Conservation (phyloP, 1,140 invertebrate species). For the Triops cancriformis region DNA sequence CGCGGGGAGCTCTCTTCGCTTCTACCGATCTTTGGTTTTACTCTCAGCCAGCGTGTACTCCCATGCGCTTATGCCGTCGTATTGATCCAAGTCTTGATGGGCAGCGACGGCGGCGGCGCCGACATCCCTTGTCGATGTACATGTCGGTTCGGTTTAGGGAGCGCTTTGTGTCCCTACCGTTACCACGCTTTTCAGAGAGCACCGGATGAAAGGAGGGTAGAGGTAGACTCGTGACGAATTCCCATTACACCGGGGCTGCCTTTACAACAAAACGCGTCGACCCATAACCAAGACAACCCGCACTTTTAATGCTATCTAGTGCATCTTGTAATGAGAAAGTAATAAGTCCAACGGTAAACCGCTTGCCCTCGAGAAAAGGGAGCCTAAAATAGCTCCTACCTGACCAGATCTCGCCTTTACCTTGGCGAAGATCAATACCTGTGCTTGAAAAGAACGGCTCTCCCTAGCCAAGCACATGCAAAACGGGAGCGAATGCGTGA, state of each 20-base stretch:
- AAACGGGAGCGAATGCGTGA: too few relatives aligned
- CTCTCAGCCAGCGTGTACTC: neutral
- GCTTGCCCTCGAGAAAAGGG: neutral
- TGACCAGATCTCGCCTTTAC: too few relatives aligned
- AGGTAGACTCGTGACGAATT: neutral
- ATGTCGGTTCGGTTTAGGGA: neutral
- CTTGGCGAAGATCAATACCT: too few relatives aligned
- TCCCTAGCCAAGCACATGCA: too few relatives aligned
- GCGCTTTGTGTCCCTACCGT: neutral
- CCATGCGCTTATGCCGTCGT: neutral
- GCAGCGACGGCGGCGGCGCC: neutral
- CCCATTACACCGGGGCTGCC: neutral
- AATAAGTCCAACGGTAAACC: neutral
- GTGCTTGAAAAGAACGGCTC: too few relatives aligned
- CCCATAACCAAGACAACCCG: neutral
- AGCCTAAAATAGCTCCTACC: neutral
- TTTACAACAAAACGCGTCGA: neutral
- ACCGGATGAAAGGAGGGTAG: neutral
- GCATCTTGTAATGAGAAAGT: neutral
- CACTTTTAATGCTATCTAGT: neutral
- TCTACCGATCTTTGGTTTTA: neutral
- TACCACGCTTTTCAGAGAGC: neutral
- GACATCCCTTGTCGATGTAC: slow-evolving; percentile 5
- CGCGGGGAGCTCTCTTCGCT: neutral
- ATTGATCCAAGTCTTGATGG: slow-evolving; percentile 6